phyloP scores from a whole-genome alignment of 2,797 vertebrate genomes.

The Xiphorhynchus erythropygius region DNA sequence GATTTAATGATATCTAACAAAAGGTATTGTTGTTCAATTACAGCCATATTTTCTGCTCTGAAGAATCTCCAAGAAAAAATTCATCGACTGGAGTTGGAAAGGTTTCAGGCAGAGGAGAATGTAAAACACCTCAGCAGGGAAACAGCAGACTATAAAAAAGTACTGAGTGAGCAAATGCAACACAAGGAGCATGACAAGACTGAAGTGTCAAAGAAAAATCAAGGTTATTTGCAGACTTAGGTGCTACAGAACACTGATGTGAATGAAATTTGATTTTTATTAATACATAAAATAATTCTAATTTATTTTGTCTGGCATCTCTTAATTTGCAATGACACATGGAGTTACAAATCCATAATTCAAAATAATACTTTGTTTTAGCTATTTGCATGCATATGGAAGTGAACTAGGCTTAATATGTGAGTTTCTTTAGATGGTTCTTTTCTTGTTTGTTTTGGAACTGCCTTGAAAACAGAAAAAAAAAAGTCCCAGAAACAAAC shows the following conservation, averaged over 20 bases:
- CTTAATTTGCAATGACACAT: neutral
- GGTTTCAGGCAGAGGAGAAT: slow-evolving; percentile 78
- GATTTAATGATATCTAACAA: neutral
- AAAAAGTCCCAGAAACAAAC: neutral
- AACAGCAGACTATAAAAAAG: slow-evolving; percentile 74
- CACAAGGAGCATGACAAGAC: slow-evolving; percentile 69
- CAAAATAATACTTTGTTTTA: neutral
- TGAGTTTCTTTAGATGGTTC: neutral
- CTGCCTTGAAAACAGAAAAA: neutral
- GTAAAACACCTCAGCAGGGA: slow-evolving; percentile 78
- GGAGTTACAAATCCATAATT: neutral
- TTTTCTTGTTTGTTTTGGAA: neutral
- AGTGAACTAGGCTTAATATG: neutral
- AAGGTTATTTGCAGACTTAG: slow-evolving; percentile 74
- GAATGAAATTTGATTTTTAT: neutral
- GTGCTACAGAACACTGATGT: neutral
- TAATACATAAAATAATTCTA: neutral
- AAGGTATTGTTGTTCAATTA: neutral
- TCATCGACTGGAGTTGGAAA: slow-evolving; percentile 86
- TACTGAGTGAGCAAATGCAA: slow-evolving; percentile 67
- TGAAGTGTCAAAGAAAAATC: slow-evolving; percentile 80
- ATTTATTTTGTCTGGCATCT: neutral
- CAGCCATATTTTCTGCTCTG: slow-evolving; percentile 92
- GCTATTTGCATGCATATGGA: neutral
- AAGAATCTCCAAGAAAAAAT: slow-evolving; percentile 96